Evolutionary conservation across 2,113 vertebrate genomes (phyloP).

Genomic region (Apistogramma diplotaenia): DNA sequence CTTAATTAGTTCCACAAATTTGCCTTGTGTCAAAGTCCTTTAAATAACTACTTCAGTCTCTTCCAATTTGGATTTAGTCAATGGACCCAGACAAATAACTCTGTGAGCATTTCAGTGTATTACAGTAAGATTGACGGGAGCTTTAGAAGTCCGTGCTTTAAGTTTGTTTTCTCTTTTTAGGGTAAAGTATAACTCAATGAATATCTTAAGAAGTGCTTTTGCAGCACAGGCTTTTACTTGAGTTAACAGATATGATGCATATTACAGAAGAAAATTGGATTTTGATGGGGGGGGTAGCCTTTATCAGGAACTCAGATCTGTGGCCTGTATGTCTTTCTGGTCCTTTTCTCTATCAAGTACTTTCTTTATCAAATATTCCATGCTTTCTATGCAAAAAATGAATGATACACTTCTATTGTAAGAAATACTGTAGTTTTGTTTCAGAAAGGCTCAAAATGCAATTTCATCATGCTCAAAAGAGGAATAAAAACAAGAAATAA

Average conservation of each 20-base stretch:
- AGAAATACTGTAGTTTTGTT: background rate
- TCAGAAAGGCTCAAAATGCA: constrained; percentile 2
- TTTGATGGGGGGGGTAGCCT: background rate
- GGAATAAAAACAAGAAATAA: background rate
- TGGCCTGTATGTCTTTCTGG: background rate
- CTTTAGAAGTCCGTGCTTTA: background rate
- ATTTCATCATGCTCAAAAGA: constrained; percentile 12
- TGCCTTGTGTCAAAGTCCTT: background rate
- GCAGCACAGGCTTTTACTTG: background rate
- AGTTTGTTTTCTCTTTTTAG: background rate
- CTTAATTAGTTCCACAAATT: constrained; percentile 43
- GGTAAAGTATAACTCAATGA: background rate
- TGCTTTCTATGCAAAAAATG: background rate
- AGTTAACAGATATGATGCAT: background rate
- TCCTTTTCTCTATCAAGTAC: background rate
- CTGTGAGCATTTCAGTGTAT: background rate
- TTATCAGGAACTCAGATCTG: background rate
- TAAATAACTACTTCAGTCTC: background rate
- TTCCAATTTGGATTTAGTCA: constrained; percentile 38
- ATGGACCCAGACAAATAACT: constrained; percentile 38
- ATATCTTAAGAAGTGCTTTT: background rate
- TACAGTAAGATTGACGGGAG: constrained; percentile 1
- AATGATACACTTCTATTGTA: background rate
- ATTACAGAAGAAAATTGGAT: background rate
- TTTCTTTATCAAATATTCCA: background rate